Percentiles rank a stretch among this genome's conserved stretches.
phyloP scores from a whole-genome alignment of 2,797 vertebrate genomes.

The Acanthurus leucopareius region DNA sequence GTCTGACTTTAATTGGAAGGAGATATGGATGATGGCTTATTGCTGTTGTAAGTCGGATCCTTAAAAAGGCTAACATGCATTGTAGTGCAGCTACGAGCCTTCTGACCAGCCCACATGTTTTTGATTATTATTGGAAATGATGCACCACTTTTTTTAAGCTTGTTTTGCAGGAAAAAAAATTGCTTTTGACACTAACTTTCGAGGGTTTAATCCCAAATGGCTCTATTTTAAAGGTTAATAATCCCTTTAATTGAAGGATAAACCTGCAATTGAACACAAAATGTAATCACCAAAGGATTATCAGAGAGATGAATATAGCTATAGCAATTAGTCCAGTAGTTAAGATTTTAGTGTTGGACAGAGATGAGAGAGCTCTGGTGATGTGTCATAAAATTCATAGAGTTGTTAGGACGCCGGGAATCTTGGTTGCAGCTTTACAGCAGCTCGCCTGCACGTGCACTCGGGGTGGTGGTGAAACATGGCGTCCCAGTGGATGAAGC shows the following conservation, averaged over 20 bases:
- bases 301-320: slow-evolving; percentile 95
- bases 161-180: slow-evolving; percentile 47
- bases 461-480: slow-evolving; percentile 93
- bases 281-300: slow-evolving; percentile 97
- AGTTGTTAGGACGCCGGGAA: slow-evolving; percentile 90
- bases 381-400: slow-evolving; percentile 97
- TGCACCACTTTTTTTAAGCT: slow-evolving; percentile 60
- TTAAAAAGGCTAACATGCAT: slow-evolving; percentile 56
- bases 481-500: slow-evolving; percentile 92
- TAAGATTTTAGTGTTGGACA: slow-evolving; percentile 97
- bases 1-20: slow-evolving; percentile 75
- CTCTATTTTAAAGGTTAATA: slow-evolving; percentile 95
- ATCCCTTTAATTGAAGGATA: slow-evolving; percentile 99
- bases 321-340: slow-evolving; percentile 99
- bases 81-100: slow-evolving; percentile 53
- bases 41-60: slow-evolving; percentile 71
- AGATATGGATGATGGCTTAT: slow-evolving; percentile 70
- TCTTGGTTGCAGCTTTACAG: slow-evolving; percentile 92
- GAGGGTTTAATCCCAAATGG: slow-evolving; percentile 88
- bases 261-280: slow-evolving; percentile 94
- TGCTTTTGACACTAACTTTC: slow-evolving; percentile 84
- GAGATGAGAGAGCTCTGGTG: slow-evolving; percentile 94
- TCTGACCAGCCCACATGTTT: slow-evolving; percentile 59
- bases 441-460: slow-evolving; percentile 87
- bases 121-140: slow-evolving; percentile 76